Conservation (phyloP, 2,113 vertebrate genomes). For the Oncorhynchus tshawytscha region DNA sequence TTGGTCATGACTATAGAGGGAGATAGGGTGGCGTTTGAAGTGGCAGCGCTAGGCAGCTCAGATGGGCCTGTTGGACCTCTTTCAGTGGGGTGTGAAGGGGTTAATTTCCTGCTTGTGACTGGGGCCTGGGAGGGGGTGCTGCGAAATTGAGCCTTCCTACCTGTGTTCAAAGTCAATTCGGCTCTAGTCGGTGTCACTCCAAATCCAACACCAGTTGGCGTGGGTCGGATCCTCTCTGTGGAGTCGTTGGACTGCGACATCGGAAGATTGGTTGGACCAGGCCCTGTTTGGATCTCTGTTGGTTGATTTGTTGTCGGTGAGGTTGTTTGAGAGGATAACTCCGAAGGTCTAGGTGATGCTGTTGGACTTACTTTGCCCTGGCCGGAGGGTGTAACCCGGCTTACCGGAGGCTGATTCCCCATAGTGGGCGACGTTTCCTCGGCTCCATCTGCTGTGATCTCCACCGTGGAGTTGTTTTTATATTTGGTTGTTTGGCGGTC, state of each 20-base stretch:
- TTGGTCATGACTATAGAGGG: not conserved
- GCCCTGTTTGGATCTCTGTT: not conserved
- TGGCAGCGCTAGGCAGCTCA: not conserved
- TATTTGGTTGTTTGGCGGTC: not conserved
- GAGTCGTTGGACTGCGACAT: not conserved
- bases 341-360: not conserved
- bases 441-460: not conserved
- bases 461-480: not conserved
- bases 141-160: not conserved
- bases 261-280: not conserved
- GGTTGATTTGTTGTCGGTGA: not conserved
- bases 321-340: not conserved
- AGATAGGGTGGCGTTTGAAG: not conserved
- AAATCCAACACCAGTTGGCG: not conserved
- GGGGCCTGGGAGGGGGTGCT: slow-evolving; percentile 14
- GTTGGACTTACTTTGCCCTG: not conserved
- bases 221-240: not conserved
- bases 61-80: not conserved
- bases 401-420: not conserved
- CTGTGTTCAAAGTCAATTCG: not conserved
- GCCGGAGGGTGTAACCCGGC: not conserved
- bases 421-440: not conserved
- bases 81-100: not conserved
- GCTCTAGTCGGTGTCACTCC: not conserved
- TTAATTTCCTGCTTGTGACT: not conserved